Evolutionary conservation across 2,113 vertebrate genomes (phyloP).

Genomic region (Loxodonta africana): DNA sequence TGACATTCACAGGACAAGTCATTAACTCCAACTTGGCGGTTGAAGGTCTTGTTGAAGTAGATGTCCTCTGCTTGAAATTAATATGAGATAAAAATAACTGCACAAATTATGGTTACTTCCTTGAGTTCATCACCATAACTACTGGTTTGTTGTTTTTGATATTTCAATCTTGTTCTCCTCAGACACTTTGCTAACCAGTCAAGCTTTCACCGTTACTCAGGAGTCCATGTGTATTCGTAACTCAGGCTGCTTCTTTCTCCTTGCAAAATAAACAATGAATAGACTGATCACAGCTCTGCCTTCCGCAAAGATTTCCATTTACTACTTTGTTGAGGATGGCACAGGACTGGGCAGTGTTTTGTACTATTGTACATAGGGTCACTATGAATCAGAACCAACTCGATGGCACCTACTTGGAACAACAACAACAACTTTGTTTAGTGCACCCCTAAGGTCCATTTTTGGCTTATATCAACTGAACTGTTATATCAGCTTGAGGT

Average conservation of each 20-base stretch:
- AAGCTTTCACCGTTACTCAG: background rate
- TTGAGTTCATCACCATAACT: background rate
- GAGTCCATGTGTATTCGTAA: background rate
- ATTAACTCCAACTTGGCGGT: background rate
- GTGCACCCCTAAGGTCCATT: too few relatives aligned
- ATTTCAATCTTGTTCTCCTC: background rate
- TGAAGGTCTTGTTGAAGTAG: background rate
- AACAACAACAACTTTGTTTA: too few relatives aligned
- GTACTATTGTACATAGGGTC: too few relatives aligned
- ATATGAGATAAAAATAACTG: background rate
- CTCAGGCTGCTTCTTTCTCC: background rate
- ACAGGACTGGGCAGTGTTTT: too few relatives aligned
- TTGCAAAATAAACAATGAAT: background rate
- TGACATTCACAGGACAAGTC: background rate
- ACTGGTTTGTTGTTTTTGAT: background rate
- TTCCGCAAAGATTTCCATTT: background rate
- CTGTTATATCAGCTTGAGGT: background rate
- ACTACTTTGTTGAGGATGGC: background rate
- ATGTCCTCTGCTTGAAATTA: slow-evolving; percentile 45
- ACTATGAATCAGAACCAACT: too few relatives aligned
- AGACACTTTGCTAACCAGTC: background rate
- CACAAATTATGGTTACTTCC: background rate
- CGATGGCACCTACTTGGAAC: too few relatives aligned
- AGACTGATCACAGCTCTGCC: background rate
- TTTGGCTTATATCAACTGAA: background rate